A percentile compares a stretch with the other conserved stretches of the same genome.
phyloP scores from a whole-genome alignment of 1,140 invertebrate species.

The Nebria ingens region DNA sequence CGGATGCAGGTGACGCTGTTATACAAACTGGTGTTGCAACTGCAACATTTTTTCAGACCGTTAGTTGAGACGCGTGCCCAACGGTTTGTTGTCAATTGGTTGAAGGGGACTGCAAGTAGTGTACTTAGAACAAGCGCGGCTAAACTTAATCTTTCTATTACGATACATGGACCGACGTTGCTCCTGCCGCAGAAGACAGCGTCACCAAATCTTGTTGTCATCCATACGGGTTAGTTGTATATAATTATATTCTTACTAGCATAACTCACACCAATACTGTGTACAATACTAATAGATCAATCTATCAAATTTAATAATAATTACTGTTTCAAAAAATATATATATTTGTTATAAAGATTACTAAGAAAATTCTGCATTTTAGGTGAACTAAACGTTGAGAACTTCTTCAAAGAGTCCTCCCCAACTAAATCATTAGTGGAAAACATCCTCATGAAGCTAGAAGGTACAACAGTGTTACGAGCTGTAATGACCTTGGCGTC shows the following conservation, averaged over 20 bases:
- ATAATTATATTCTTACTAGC: too few relatives aligned
- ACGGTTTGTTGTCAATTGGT: background rate
- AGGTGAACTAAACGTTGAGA: slow-evolving; percentile 65
- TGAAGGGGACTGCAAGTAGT: background rate
- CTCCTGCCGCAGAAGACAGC: slow-evolving; percentile 70
- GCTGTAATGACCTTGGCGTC: slow-evolving; percentile 62
- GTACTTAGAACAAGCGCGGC: slow-evolving; percentile 17
- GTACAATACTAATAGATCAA: too few relatives aligned
- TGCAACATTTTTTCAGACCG: slow-evolving; percentile 33
- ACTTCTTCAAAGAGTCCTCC: slow-evolving; percentile 61
- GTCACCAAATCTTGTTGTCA: slow-evolving; percentile 65
- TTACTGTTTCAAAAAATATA: too few relatives aligned
- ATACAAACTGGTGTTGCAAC: slow-evolving; percentile 59
- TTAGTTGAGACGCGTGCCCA: background rate
- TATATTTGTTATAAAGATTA: too few relatives aligned
- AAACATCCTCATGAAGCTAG: slow-evolving; percentile 58
- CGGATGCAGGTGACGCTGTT: slow-evolving; percentile 59
- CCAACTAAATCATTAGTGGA: slow-evolving; percentile 45
- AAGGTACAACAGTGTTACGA: slow-evolving; percentile 54
- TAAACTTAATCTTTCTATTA: slow-evolving; percentile 57
- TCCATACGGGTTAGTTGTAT: slow-evolving; percentile 53
- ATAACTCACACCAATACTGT: too few relatives aligned
- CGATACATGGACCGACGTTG: slow-evolving; percentile 63
- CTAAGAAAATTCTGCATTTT: too few relatives aligned
- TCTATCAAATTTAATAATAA: too few relatives aligned